Conservation (phyloP, 2,797 vertebrate species). For the Harpagifer antarcticus region DNA sequence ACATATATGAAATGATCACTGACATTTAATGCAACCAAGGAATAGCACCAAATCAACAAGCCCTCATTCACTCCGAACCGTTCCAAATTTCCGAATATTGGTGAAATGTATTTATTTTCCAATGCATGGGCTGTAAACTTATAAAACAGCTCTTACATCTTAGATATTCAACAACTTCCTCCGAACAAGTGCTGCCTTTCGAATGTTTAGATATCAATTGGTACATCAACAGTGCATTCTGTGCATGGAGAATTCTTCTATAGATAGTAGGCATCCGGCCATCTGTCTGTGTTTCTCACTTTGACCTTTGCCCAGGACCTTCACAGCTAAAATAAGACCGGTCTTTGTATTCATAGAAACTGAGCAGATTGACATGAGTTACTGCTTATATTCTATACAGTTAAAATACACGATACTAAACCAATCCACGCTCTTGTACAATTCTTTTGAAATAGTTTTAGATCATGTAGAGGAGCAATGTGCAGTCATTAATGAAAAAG, state of each 20-base stretch:
- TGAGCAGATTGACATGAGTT: slow-evolving; percentile 6
- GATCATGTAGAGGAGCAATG: no score
- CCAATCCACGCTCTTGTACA: no score
- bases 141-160: no score
- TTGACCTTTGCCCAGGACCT: slow-evolving; percentile 40
- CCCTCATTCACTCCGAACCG: not conserved
- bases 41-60: not conserved
- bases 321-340: slow-evolving; percentile 18
- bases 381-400: not conserved
- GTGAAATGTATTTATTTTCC: not conserved
- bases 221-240: not conserved
- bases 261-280: slow-evolving; percentile 39
- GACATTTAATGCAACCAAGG: not conserved
- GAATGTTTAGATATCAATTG: no score
- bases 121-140: not conserved
- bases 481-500: no score
- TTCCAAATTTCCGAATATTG: not conserved
- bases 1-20: not conserved
- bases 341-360: slow-evolving; percentile 14
- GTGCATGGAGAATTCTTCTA: not conserved
- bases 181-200: no score
- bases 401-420: not conserved
- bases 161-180: no score
- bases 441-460: no score
- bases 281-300: slow-evolving; percentile 41